Evolutionary conservation across 2,113 vertebrate genomes (phyloP), one percentile per base, ranked within the genome.

Genomic region (Emydocephalus ijimae): DNA sequence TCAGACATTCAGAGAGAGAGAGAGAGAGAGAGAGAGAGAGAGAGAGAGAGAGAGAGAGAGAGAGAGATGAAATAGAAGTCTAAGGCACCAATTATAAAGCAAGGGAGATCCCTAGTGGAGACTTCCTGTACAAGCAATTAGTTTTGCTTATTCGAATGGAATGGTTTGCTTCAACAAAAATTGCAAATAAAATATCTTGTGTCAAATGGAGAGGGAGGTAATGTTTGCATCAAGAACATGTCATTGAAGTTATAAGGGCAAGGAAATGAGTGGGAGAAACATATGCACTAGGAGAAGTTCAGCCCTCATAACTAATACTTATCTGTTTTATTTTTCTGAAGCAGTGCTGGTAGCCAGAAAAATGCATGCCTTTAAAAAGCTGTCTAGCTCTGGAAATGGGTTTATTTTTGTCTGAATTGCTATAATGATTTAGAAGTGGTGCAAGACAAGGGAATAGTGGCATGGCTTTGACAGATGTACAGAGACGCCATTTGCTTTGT

Each of bases 61-160:
- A 39, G 39, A 39, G 39, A n/a, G n/a, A n/a, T 9, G 61, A 69
- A 69, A 14, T 34, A n/a, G 29, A 69, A 34, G 3, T 10, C 18
- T 81, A 81, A 21, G 7, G 20, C 74, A 52, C 26, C 34, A 97
- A 97, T 97, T 89, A 94, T 95, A 97, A 97, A 95, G 88, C 96
- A 96, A 97, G 96, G 86, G 97, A 98, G 97, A 96, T 92, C 96
- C 97, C 97, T 98, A 89, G 96, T 97, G 97, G 97, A 29, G 89
- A 94, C 95, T 39, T 39, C 95, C 95, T 94, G 96, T 92, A 97
- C 95, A 96, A 93, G 85, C 94, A 96, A 50, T 55, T 45, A 86
- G 20, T 88, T 21, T 74, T 95, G 45, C 23, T 43, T 26, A 85
- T 54, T 26, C 88, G 29, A 95, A 94, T n/a, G 11, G 93, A 95